Base-by-base conservation (phyloP, 2,888 invertebrate genomes). In the Crematogaster levior region DNA sequence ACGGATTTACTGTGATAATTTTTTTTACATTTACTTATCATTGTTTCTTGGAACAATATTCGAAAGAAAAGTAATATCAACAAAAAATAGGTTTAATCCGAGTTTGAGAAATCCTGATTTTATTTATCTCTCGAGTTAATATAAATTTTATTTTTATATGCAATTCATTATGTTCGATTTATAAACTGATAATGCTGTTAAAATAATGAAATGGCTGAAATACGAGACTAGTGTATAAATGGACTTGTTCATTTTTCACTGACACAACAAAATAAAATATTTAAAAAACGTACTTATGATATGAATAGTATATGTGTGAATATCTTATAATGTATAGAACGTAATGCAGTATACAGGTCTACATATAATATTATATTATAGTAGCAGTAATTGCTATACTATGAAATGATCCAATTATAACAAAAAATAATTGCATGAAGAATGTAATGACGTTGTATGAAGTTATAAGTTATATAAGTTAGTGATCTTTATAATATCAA, bases 171-270 rank as follows among this genome's bases (percentile, higher is more conserved):
- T 51, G 5, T 21, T 60, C 3, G 3, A 34, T 34, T 60, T 75
- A 51, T 75, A 18, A 56, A 74, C 5, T 74, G 37, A 40, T 27
- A 40, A 40, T 48, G 37, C 18, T 27, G n/a, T 53, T 37, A 27
- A 3, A 3, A 27, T 30, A 51, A 51, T 63, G 37, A 53, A 34
- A 34, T 75, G 75, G 21, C 40, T 63, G n/a, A 53, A 1, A 40
- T 21, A 75, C n/a, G 10, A 63, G 75, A 75, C 75, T 75, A 75
- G 74, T n/a, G 24, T 75, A 21, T 21, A 60, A 60, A 37, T 37
- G 51, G n/a, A 30, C n/a, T 75, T 51, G 3, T 40, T 51, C 24
- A 63, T 63, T 46, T 61, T 61, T 75, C 27, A 63, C 61, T 48
- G 61, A 74, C 30, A 46, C n/a, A 48, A 48, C 27, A 75, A 63